Conservation (phyloP, 2,888 invertebrate species). For the Anodontia alba region DNA sequence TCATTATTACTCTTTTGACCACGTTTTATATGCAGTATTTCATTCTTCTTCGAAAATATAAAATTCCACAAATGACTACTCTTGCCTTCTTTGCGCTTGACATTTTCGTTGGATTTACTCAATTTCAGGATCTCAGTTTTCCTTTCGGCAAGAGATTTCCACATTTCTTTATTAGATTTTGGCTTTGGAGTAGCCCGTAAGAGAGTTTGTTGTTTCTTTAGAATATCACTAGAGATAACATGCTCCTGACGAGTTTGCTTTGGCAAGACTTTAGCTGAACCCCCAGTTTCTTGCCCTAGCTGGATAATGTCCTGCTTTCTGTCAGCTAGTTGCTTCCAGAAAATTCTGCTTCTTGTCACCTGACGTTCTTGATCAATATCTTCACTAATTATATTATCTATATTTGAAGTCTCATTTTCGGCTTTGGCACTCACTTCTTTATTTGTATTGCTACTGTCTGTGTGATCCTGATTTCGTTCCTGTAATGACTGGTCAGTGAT, state of each 20-base stretch:
- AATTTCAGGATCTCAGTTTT: slow-evolving; percentile 54
- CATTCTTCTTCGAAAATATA: slow-evolving; percentile 42
- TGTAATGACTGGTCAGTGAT: background rate
- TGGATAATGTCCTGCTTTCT: slow-evolving; percentile 42
- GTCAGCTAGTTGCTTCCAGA: slow-evolving; percentile 48
- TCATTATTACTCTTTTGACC: slow-evolving; percentile 16
- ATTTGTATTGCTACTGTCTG: background rate
- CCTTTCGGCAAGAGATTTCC: slow-evolving; percentile 40
- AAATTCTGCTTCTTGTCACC: slow-evolving; percentile 47
- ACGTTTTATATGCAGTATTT: slow-evolving; percentile 40
- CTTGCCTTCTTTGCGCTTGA: slow-evolving; percentile 32
- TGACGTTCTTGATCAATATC: slow-evolving; percentile 16
- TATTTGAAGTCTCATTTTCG: background rate
- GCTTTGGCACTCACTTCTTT: background rate
- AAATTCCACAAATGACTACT: slow-evolving; percentile 51
- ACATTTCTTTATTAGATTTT: slow-evolving; percentile 43
- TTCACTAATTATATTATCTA: background rate
- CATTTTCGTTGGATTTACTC: slow-evolving; percentile 14
- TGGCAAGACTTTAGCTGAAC: background rate
- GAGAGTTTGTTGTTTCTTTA: slow-evolving; percentile 44
- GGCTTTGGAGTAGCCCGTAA: slow-evolving; percentile 28
- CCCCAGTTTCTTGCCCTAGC: slow-evolving; percentile 2
- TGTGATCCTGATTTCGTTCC: too few species aligned
- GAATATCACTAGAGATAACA: slow-evolving; percentile 42
- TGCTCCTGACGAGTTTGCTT: background rate